Base-by-base conservation (phyloP, 37 sponge, comb jelly and placozoan species). In the Aplysina aerophoba region DNA sequence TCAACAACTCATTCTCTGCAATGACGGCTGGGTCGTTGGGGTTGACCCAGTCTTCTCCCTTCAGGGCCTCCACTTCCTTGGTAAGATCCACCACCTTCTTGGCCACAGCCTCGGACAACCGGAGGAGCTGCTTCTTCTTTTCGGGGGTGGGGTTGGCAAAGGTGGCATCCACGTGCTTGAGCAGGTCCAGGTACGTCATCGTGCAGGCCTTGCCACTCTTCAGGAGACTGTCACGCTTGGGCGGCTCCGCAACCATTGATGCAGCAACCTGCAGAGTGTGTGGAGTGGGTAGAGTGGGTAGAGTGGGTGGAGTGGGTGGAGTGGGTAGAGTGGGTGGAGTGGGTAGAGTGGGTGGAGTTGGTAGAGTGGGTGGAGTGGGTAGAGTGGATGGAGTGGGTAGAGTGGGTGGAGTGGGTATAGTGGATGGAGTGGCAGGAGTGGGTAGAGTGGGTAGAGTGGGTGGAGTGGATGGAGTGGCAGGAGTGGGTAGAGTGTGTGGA, bases 21-120 rank as follows among this genome's bases (percentile, higher is more conserved):
- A 87, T 90, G 71, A 87, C 84, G 34, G 73, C 83, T 13, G 91
- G 91, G 54, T 90, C 90, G 37, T 90, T 81, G 22, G 90, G 90
- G 44, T 90, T 75, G 28, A 90, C 90, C 86, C 86, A 90, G 77
- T 86, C 90, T 25, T 75, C 78, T 2, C 78, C 78, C 54, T 75
- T 75, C 78, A 75, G 53, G 16, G 33, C 37, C 54, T 75, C 38
- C 41, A 75, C 53, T 22, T 75, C 78, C 25, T 50, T 75, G 1
- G 78, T 75, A 15, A 75, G 78, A 17, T 21, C 53, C 20, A n/a
- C 54, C 22, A 75, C 78, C 50, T 75, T 75, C 78, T 75, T 75
- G 78, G 78, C 78, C 17, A 75, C 78, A 3, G 54, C 22, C n/a
- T 36, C 53, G 1, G 78, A 75, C 21, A 75, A 15, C 31, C 41